Evolutionary conservation across 2,797 vertebrate genomes (phyloP), one percentile per base, ranked within the genome.

Genomic region (Macrochelys suwanniensis): DNA sequence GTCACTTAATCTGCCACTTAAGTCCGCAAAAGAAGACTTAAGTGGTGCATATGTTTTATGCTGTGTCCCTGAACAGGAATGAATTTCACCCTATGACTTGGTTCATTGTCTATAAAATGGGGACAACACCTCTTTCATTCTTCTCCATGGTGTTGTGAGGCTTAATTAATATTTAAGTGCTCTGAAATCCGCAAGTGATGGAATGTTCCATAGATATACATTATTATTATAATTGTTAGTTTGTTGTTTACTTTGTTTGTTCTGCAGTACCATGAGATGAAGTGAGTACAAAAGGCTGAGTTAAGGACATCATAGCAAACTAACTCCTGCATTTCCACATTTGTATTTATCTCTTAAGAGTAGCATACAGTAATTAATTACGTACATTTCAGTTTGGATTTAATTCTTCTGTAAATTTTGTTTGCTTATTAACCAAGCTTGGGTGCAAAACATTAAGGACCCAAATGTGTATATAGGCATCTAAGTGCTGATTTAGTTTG

Each of bases 311-410:
- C 13, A 80, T 96, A 82, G 82, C 92, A 54, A 94, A 88, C 74
- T 53, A 45, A 74, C 68, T 45, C 37, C 37, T 45, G 23, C 45
- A 45, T 74, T 42, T 42, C 19, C 19, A 42, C 21, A 17, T 95
- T 90, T 93, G 59, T 95, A 82, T 96, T 89, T 91, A 82, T 79
- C 82, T 92, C 31, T 89, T 96, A 95, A 85, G 47, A 93, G 92
- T 96, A 97, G 94, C 86, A 78, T 84, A 28, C 92, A 95, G 87
- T 97, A 96, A 90, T 91, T 96, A 96, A 96, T 51, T 3, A 26
- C 78, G 93, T n/a, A 85, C 82, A 78, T 47, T 94, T 86, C 93
- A 96, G 92, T 93, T 93, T 96, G 94, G 92, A 47, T 94, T 94
- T 90, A 94, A 89, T 84, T 88, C 5, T 65, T 65, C 4, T 87